Percentiles rank a stretch among this genome's conserved stretches.
These are phyloP conservation scores for Brevipalpus yothersi DNA, from an alignment of 1,140 invertebrate species.

Conservation along the genomic window DNA sequence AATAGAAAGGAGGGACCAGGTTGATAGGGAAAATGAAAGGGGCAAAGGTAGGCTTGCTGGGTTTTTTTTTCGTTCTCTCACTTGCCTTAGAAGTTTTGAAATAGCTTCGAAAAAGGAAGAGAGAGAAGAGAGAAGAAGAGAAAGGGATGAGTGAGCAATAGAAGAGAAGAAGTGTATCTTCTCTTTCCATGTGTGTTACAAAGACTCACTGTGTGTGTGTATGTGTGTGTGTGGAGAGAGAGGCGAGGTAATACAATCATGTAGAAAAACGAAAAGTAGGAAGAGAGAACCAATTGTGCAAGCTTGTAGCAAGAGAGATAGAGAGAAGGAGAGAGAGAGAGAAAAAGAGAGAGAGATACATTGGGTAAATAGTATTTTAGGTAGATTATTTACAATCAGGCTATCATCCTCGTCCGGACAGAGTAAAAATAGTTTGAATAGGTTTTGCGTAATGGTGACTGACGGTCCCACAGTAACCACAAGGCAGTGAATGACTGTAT, in stretches of 20 bases:
- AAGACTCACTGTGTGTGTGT: too few relatives aligned
- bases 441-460: conserved; percentile 88
- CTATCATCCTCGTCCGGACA: not conserved
- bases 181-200: too few relatives aligned
- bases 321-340: not conserved
- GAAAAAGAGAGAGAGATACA: not conserved
- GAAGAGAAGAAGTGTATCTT: too few relatives aligned
- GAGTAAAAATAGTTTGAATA: conserved; percentile 19
- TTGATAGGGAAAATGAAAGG: too few relatives aligned
- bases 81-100: too few relatives aligned
- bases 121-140: too few relatives aligned
- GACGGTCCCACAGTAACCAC: conserved; percentile 62
- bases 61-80: too few relatives aligned
- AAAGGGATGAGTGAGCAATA: too few relatives aligned
- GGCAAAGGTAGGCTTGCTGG: too few relatives aligned
- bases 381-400: not conserved
- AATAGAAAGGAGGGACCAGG: not conserved
- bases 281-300: not conserved
- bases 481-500: conserved; percentile 71
- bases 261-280: not conserved
- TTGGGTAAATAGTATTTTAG: not conserved
- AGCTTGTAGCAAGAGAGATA: not conserved
- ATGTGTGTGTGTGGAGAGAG: too few relatives aligned
- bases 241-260: not conserved
- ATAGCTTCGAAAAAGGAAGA: too few relatives aligned